Evolutionary conservation across 2,888 invertebrate genomes (phyloP).

Genomic region (Quadroppia sp.): DNA sequence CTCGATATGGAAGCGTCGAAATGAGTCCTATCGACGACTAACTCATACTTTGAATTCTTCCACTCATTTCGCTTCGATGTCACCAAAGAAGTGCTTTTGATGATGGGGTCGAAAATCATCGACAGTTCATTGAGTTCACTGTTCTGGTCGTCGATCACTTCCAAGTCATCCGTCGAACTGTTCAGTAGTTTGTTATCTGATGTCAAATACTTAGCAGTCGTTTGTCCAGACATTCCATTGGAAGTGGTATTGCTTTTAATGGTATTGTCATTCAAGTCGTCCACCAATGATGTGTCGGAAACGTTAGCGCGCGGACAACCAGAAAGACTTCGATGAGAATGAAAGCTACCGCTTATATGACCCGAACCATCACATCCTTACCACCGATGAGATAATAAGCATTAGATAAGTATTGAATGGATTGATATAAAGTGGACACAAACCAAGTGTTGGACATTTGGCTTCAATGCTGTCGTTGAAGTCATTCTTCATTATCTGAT

Average conservation of each 20-base stretch:
- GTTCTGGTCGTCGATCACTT: constrained; percentile 84
- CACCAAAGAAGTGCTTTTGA: constrained; percentile 13
- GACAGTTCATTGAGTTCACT: constrained; percentile 71
- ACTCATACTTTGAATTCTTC: background rate
- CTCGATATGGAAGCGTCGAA: background rate
- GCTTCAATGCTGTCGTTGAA: background rate
- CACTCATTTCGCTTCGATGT: background rate
- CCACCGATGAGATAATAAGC: background rate
- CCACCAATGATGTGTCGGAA: background rate
- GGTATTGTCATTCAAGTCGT: background rate
- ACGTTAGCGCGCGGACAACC: constrained; percentile 48
- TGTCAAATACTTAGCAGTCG: background rate
- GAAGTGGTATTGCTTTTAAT: background rate
- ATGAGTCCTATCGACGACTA: background rate
- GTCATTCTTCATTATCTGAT: background rate
- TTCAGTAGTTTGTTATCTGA: constrained; percentile 4
- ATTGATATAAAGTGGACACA: background rate
- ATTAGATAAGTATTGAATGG: background rate
- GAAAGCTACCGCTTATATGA: constrained; percentile 74
- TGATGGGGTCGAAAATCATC: background rate
- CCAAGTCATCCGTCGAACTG: constrained; percentile 71
- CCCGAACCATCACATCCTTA: constrained; percentile 65
- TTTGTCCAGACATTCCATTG: background rate
- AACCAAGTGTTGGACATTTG: constrained; percentile 9
- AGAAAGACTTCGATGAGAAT: constrained; percentile 67